Evolutionary conservation across 1,140 invertebrate species (phyloP).

Genomic region (Panagrolaimus sp.): DNA sequence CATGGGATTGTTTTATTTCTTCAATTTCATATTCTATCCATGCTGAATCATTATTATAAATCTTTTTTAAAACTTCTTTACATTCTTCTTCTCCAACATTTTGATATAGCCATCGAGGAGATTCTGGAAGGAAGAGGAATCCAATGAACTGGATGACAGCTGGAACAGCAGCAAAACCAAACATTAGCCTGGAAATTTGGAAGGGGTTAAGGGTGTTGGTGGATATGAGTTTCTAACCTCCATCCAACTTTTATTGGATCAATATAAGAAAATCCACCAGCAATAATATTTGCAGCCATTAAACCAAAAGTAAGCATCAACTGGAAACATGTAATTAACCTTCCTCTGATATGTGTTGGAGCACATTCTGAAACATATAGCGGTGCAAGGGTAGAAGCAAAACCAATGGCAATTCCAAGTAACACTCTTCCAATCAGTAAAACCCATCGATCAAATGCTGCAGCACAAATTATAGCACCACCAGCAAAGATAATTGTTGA

Average conservation of each 20-base stretch:
- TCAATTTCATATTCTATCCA: slow-evolving; percentile 36
- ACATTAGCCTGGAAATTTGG: too few relatives aligned
- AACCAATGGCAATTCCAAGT: slow-evolving; percentile 65
- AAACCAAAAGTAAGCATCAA: slow-evolving; percentile 65
- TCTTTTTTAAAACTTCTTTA: slow-evolving; percentile 50
- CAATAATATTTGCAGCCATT: slow-evolving; percentile 62
- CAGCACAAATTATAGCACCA: slow-evolving; percentile 63
- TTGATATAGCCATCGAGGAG: slow-evolving; percentile 64
- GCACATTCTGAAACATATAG: slow-evolving; percentile 65
- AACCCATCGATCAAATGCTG: slow-evolving; percentile 60
- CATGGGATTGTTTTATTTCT: slow-evolving; percentile 35
- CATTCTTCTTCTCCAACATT: slow-evolving; percentile 59
- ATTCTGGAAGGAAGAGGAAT: slow-evolving; percentile 66
- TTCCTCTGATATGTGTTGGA: slow-evolving; percentile 59
- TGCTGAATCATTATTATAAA: slow-evolving; percentile 36
- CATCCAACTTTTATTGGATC: slow-evolving; percentile 60
- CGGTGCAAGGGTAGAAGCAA: slow-evolving; percentile 64
- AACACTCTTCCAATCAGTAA: slow-evolving; percentile 63
- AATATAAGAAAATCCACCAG: slow-evolving; percentile 61
- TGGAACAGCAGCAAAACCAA: slow-evolving; percentile 64
- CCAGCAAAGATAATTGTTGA: slow-evolving; percentile 63
- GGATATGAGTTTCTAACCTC: too few relatives aligned
- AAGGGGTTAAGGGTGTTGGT: too few relatives aligned
- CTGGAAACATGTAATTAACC: slow-evolving; percentile 63
- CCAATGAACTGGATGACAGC: slow-evolving; percentile 63